Evolutionary conservation across 2,113 vertebrate genomes (phyloP).

Genomic region (Terrapene triunguis): DNA sequence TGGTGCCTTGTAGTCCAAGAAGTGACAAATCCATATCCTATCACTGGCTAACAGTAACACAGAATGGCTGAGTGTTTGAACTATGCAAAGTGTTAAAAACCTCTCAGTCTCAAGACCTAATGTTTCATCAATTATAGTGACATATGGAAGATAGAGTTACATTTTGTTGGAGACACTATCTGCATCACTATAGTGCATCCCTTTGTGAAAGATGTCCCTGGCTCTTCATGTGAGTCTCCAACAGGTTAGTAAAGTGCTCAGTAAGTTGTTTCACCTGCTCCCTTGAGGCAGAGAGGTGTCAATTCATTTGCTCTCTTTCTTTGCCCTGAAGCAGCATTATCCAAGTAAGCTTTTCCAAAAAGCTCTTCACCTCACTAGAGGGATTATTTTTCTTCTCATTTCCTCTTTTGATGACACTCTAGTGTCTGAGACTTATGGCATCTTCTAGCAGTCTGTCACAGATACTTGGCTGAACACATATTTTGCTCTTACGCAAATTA

Average conservation of each 20-base stretch:
- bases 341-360: slow-evolving; percentile 16
- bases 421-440: slow-evolving; percentile 23
- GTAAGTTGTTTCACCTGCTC: slow-evolving; percentile 47
- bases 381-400: slow-evolving; percentile 36
- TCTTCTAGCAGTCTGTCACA: slow-evolving; percentile 29
- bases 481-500: slow-evolving; percentile 32
- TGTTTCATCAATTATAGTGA: not conserved
- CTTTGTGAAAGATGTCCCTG: slow-evolving; percentile 38
- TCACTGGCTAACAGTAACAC: not conserved
- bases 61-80: not conserved
- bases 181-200: not conserved
- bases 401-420: slow-evolving; percentile 36
- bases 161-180: not conserved
- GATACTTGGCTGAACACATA: slow-evolving; percentile 29
- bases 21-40: not conserved
- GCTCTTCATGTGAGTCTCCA: not conserved
- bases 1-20: not conserved
- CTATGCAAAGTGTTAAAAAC: not conserved
- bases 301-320: slow-evolving; percentile 27
- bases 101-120: not conserved
- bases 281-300: slow-evolving; percentile 52
- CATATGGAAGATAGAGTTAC: slow-evolving; percentile 10
- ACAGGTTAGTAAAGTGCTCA: slow-evolving; percentile 21
- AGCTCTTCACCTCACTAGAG: slow-evolving; percentile 23
- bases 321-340: slow-evolving; percentile 51